phyloP scores from a whole-genome alignment of 1,140 invertebrate genomes.

The Drosophila gunungcola region DNA sequence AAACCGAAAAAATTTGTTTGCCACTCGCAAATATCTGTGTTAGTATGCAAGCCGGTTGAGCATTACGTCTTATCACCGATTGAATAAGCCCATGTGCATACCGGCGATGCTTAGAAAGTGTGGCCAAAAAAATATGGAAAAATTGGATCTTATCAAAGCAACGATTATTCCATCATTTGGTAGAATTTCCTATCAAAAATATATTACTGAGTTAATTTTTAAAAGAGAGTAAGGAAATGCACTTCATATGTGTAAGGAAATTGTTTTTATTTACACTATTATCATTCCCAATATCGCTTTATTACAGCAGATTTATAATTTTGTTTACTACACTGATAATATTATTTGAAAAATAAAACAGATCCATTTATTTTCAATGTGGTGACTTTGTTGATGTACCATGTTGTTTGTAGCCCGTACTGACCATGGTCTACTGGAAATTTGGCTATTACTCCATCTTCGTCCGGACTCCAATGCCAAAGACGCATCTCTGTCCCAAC shows the following conservation, averaged over 20 bases:
- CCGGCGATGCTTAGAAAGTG: slow-evolving; percentile 63
- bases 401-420: slow-evolving; percentile 28
- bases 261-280: too few relatives aligned
- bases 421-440: slow-evolving; percentile 38
- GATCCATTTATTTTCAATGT: slow-evolving; percentile 18
- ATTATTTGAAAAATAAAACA: slow-evolving; percentile 15
- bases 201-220: too few relatives aligned
- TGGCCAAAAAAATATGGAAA: slow-evolving; percentile 28
- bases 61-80: slow-evolving; percentile 78
- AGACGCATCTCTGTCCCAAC: slow-evolving; percentile 4
- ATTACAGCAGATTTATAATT: too few relatives aligned
- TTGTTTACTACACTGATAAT: background rate
- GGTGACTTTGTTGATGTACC: slow-evolving; percentile 6
- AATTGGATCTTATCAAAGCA: background rate
- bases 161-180: too few relatives aligned
- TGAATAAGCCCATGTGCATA: slow-evolving; percentile 59
- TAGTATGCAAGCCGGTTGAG: slow-evolving; percentile 62
- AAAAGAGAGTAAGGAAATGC: too few relatives aligned
- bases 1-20: slow-evolving; percentile 65
- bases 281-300: too few relatives aligned
- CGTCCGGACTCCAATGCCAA: slow-evolving; percentile 4
- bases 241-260: too few relatives aligned
- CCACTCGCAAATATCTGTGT: slow-evolving; percentile 57
- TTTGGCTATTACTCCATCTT: slow-evolving; percentile 13
- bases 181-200: too few relatives aligned